These are phyloP conservation scores for Palythoa grandis DNA, from an alignment of 92 coral and sea anemone species.

Conservation along the genomic window DNA sequence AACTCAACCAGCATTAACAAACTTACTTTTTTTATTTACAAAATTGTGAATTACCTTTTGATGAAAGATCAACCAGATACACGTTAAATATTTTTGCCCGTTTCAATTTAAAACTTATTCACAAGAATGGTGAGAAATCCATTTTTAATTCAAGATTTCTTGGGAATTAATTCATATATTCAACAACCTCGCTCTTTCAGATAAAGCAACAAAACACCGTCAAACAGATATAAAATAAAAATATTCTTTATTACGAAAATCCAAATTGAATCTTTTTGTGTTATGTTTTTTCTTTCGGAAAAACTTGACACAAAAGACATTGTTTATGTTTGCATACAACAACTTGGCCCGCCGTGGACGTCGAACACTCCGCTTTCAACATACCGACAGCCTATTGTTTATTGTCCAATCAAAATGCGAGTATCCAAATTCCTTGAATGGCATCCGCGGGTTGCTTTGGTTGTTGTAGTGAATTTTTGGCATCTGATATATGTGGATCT, in stretches of 20 bases:
- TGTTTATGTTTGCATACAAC: slow-evolving; percentile 38
- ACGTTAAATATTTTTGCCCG: no score
- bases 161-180: no score
- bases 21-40: no score
- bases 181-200: neutral
- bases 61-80: no score
- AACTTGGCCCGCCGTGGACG: neutral
- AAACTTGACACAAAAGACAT: neutral
- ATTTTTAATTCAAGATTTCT: no score
- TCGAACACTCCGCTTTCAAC: slow-evolving; percentile 3
- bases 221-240: neutral
- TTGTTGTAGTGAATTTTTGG: slow-evolving; percentile 54
- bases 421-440: slow-evolving; percentile 43
- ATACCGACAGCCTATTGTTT: slow-evolving; percentile 32
- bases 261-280: neutral
- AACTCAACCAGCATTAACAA: no score
- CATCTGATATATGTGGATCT: slow-evolving; percentile 30
- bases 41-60: no score
- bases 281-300: neutral
- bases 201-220: neutral
- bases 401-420: slow-evolving; percentile 35
- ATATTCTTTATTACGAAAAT: neutral
- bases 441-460: slow-evolving; percentile 45
- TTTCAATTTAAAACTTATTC: no score
- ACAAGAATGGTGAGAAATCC: no score